Evolutionary conservation across 1,140 invertebrate genomes (phyloP).

Genomic region (Cotesia chilonis): DNA sequence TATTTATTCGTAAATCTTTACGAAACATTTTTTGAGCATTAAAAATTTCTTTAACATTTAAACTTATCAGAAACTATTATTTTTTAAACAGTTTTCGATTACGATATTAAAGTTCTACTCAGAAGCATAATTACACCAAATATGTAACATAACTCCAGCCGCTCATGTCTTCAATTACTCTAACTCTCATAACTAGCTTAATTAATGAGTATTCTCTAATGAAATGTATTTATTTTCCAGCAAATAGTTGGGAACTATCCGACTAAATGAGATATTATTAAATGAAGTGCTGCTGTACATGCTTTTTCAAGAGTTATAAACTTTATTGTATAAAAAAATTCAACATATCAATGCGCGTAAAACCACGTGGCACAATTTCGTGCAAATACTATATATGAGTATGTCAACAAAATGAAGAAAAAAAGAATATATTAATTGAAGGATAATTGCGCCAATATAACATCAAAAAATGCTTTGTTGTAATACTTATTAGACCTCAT

Average conservation of each 20-base stretch:
- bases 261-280: conserved; percentile 41
- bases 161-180: neutral
- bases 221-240: conserved; percentile 45
- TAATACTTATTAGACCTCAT: conserved; percentile 65
- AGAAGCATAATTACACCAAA: too few relatives aligned
- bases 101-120: too few relatives aligned
- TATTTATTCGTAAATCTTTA: too few relatives aligned
- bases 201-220: neutral
- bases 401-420: conserved; percentile 24
- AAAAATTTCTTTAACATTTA: too few relatives aligned
- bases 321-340: conserved; percentile 50
- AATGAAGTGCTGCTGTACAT: conserved; percentile 52
- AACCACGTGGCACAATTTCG: conserved; percentile 32
- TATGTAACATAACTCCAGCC: too few relatives aligned
- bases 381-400: conserved; percentile 27
- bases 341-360: conserved; percentile 58
- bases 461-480: conserved; percentile 60
- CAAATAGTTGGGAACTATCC: conserved; percentile 63
- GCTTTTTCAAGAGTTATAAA: conserved; percentile 58
- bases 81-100: too few relatives aligned
- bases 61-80: too few relatives aligned
- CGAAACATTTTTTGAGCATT: too few relatives aligned
- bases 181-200: neutral
- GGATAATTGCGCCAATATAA: conserved; percentile 36
- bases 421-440: conserved; percentile 19